Conservation (phyloP, 2,888 invertebrate genomes). For the Hedychridium roseum region DNA sequence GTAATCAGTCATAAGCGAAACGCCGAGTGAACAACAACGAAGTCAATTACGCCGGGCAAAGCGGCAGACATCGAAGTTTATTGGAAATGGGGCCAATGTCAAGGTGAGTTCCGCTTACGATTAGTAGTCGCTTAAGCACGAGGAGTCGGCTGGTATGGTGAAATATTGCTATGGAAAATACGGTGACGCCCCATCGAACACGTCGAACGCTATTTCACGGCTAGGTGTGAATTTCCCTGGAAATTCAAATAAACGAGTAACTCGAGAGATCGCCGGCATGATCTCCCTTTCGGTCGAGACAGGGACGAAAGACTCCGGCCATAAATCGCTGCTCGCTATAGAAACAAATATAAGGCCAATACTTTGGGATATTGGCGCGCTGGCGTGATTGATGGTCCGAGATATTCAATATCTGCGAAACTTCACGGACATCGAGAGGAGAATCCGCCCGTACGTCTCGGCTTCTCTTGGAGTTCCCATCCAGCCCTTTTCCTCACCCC, state of each 20-base stretch:
- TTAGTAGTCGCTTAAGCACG: no score
- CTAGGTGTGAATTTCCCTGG: background rate
- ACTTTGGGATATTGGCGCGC: conserved; percentile 57
- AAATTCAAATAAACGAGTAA: conserved; percentile 1
- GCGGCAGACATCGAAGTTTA: no score
- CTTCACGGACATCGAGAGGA: no score
- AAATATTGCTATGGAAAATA: background rate
- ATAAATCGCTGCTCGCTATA: conserved; percentile 50
- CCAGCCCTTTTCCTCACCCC: background rate
- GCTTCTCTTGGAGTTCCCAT: conserved; percentile 15
- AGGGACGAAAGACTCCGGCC: conserved; percentile 39
- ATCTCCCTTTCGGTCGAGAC: conserved; percentile 25
- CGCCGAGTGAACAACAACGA: no score
- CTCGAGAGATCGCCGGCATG: conserved; percentile 29
- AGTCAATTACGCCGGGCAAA: no score
- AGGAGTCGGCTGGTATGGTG: background rate
- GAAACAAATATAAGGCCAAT: conserved; percentile 54
- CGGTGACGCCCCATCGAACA: background rate
- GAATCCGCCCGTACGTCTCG: no score
- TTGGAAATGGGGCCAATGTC: no score
- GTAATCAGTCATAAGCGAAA: no score
- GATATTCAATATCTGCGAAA: conserved; percentile 61
- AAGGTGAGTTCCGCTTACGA: no score
- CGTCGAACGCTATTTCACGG: no score
- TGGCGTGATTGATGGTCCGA: conserved; percentile 58